Evolutionary conservation across 2,797 vertebrate species (phyloP), one percentile per base, ranked within the genome.

Genomic region (Coregonus sp.): DNA sequence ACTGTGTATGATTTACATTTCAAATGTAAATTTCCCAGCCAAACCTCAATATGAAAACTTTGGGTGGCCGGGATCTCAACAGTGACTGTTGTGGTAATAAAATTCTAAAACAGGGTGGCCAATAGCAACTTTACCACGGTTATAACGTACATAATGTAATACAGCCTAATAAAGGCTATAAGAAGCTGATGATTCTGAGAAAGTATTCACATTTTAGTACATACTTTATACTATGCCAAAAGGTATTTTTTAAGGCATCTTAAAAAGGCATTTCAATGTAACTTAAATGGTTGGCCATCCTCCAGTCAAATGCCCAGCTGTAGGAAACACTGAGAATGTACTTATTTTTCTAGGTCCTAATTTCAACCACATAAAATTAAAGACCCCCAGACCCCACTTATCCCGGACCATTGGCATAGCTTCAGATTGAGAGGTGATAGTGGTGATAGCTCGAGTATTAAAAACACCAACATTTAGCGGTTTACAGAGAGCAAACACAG

Each of bases 11-110:
- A 78, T 81, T 86, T 80, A 82, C 1, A 7, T 40, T 15, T 16
- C 56, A 83, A 81, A 86, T 50, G 31, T 78, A 51, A 77, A 76
- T 40, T 20, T 33, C 33, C 7, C n/a, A 12, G 12, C 51, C 75
- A 86, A 80, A 47, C 2, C 20, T 14, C 7, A 52, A 52, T 12
- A 74, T 47, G 70, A 66, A 67, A 74, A 79, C 80, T 77, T 84
- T 86, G 84, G 82, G 81, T 78, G 83, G 79, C 80, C 77, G 75
- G 65, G 80, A 63, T 3, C 67, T 87, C 75, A 87, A 84, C 72
- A 82, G 77, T 40, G 35, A 40, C 68, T n/a, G 68, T 47, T n/a
- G 67, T 66, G 31, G 31, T 40, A n/a, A 15, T 18, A 68, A 66
- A 9, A 66, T 12, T 12, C 2, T 66, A 14, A 29, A 29, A 29